Evolutionary conservation across 1,140 invertebrate genomes (phyloP), one percentile per base, ranked within the genome.

Genomic region (Euglossa dilemma): DNA sequence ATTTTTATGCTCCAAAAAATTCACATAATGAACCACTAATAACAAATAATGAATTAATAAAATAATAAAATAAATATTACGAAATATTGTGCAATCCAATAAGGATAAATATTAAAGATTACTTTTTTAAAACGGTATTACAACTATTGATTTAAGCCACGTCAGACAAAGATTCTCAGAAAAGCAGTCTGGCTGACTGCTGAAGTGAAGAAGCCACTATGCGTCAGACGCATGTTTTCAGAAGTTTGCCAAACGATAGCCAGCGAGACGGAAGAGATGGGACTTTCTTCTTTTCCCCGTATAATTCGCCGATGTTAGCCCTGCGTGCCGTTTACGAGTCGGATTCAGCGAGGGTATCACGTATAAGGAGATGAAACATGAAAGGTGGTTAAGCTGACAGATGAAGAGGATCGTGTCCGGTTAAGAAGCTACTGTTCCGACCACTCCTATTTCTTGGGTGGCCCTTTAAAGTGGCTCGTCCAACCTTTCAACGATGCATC

Each of bases 301-400:
- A 71, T 79, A 59, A 80, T 78, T 52, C 75, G 70, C 28, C 47
- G 52, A 67, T 72, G 67, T 73, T 66, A 61, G 45, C 70, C 12
- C 36, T 11, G 20, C 54, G 47, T 76, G 50, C 25, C 70, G 66
- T 85, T 85, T 64, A 85, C 75, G 43, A 73, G 8, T 45, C 20
- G 64, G 45, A 28, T 63, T 80, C 77, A 57, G 57, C 75, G n/a
- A 52, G 66, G 61, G 71, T 74, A 85, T 87, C 79, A 84, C 78
- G 81, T 85, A 85, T 90, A 91, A 90, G 86, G 87, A 91, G 89
- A 91, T 89, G 88, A 90, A 92, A 91, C 91, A 89, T 88, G 91
- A 91, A 91, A 91, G 87, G 84, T 87, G 86, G 82, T 89, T 92
- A 93, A 93, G 91, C 91, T 90, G 91, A 92, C 92, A 92, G 89